A percentile compares a stretch with the other conserved stretches of the same genome.
Evolutionary conservation across 2,888 invertebrate genomes (phyloP).

Genomic region (Drosophila tanythrix): DNA sequence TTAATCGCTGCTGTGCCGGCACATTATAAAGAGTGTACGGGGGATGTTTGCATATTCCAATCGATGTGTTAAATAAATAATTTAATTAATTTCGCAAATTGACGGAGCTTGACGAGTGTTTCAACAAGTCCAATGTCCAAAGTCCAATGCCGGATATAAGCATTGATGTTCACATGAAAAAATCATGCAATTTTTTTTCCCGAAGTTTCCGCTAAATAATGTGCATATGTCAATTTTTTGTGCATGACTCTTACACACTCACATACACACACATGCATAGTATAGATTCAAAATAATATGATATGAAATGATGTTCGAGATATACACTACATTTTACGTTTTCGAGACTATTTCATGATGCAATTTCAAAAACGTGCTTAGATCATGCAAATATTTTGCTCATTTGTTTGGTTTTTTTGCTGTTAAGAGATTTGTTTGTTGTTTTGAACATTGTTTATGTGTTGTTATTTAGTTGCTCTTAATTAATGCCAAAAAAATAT

Average conservation of each 20-base stretch:
- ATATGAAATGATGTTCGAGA: slow-evolving; percentile 17
- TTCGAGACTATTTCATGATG: slow-evolving; percentile 22
- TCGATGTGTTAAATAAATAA: slow-evolving; percentile 71
- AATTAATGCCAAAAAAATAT: slow-evolving; percentile 46
- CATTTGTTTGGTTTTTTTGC: slow-evolving; percentile 17
- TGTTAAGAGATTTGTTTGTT: slow-evolving; percentile 48
- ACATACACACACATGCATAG: slow-evolving; percentile 31
- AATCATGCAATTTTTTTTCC: slow-evolving; percentile 29
- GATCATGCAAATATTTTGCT: slow-evolving; percentile 41
- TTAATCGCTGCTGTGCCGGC: slow-evolving; percentile 21
- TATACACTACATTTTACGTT: slow-evolving; percentile 22
- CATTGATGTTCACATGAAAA: slow-evolving; percentile 32
- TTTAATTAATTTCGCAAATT: slow-evolving; percentile 74
- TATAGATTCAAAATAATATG: slow-evolving; percentile 1
- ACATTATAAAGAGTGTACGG: slow-evolving; percentile 4
- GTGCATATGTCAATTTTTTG: slow-evolving; percentile 14
- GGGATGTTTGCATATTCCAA: slow-evolving; percentile 8
- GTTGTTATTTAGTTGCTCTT: slow-evolving; percentile 74
- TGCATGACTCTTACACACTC: slow-evolving; percentile 2
- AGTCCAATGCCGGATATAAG: slow-evolving; percentile 42
- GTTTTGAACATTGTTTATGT: slow-evolving; percentile 61
- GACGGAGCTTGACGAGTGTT: slow-evolving; percentile 56
- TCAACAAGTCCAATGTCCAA: slow-evolving; percentile 7
- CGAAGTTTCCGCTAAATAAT: slow-evolving; percentile 36
- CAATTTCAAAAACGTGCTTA: slow-evolving; percentile 12